Evolutionary conservation across 2,113 vertebrate species (phyloP), one percentile per base, ranked within the genome.

Genomic region (Phainopepla nitens): DNA sequence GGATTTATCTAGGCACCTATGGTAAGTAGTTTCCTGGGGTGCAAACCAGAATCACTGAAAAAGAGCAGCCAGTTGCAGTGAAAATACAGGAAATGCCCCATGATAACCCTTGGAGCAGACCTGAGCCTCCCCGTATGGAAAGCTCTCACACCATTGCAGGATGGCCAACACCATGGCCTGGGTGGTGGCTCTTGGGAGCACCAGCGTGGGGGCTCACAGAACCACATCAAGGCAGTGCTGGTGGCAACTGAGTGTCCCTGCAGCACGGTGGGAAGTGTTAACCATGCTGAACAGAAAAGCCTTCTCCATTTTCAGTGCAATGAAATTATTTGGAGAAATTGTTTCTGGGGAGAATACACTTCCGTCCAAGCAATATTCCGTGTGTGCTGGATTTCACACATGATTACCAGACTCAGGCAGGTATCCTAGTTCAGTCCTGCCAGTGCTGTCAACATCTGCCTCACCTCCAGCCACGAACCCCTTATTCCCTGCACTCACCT

Each of bases 241-340:
- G n/a, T 50, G 61, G 51, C 18, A 86, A 5, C 35, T 44, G 68
- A 0, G 0, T 28, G 42, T 29, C 39, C 47, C 33, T 90, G 85
- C 29, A 77, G 49, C 9, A 2, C 0, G 0, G 24, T 28, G 27
- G 49, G 62, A 75, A 76, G 50, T 42, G 25, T 13, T 56, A 47
- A 65, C 15, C 28, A n/a, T 20, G 27, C 29, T 1, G 5, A 66
- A 25, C 9, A 22, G 58, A 51, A 84, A n/a, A 79, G 20, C 22
- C 10, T 42, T 50, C 33, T 56, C 11, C 24, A 20, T 66, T 90
- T 92, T 61, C 54, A 73, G 21, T 1, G 2, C 19, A 56, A 20
- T 20, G 11, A 76, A 69, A 13, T 14, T 31, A n/a, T 64, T 51
- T 7, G 3, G 33, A 72, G 56, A 75, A 84, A 31, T 4, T 49